Percentiles rank a stretch among this genome's conserved stretches.
These are phyloP conservation scores for Caerostris darwini DNA, from an alignment of 1,140 invertebrate genomes.

Conservation along the genomic window DNA sequence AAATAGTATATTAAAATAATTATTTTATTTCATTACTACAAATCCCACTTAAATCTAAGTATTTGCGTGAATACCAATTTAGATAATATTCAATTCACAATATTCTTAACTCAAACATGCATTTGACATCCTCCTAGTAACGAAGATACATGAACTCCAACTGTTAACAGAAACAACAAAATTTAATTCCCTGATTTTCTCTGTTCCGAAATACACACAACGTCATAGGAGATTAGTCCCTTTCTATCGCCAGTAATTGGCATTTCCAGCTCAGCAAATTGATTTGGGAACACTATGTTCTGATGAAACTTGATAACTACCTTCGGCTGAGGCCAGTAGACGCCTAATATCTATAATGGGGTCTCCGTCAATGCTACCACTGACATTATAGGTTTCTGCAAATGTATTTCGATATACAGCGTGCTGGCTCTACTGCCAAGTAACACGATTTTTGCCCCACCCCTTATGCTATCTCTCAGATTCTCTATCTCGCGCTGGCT, in stretches of 20 bases:
- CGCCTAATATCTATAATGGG: constrained; percentile 77
- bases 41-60: too few relatives aligned
- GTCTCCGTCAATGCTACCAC: constrained; percentile 42
- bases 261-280: constrained; percentile 74
- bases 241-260: constrained; percentile 68
- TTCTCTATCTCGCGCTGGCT: constrained; percentile 31
- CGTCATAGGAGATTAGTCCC: constrained; percentile 61
- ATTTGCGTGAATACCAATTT: too few relatives aligned
- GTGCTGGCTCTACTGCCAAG: not conserved
- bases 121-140: not conserved
- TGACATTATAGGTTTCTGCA: constrained; percentile 74
- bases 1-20: too few relatives aligned
- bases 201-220: constrained; percentile 49
- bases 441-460: constrained; percentile 64
- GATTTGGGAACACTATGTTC: constrained; percentile 76
- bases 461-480: constrained; percentile 35
- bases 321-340: constrained; percentile 69
- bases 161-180: constrained; percentile 63
- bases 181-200: constrained; percentile 73
- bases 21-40: too few relatives aligned
- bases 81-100: too few relatives aligned
- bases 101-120: too few relatives aligned
- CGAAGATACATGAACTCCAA: not conserved
- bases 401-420: constrained; percentile 71
- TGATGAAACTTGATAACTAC: constrained; percentile 76